Conservation (phyloP, 2,888 invertebrate species). For the Timema cristinae region DNA sequence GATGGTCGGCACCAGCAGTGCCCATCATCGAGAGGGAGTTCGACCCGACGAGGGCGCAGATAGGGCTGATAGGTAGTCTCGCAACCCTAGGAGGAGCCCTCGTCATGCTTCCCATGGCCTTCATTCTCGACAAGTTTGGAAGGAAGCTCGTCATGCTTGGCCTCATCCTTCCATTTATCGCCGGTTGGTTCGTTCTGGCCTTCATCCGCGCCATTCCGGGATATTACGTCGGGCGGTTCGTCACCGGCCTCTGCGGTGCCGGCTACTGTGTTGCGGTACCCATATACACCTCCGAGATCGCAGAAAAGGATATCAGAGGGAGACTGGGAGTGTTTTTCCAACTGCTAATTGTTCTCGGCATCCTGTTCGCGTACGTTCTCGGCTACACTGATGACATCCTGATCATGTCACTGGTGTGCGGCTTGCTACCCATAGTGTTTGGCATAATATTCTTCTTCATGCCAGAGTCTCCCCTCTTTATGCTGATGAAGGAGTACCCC, state of each 20-base stretch:
- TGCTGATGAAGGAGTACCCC: conserved; percentile 1
- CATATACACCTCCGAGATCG: conserved; percentile 80
- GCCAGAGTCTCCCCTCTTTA: conserved; percentile 78
- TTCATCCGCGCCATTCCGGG: neutral
- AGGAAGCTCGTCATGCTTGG: neutral
- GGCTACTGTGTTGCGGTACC: conserved; percentile 57
- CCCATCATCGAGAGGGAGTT: neutral
- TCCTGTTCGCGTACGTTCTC: conserved; percentile 68
- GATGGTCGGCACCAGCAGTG: neutral
- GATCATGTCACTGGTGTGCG: conserved; percentile 62
- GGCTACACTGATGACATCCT: conserved; percentile 58
- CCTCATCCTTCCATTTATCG: neutral
- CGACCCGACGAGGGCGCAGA: neutral
- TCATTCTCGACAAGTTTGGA: neutral
- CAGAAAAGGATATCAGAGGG: conserved; percentile 78
- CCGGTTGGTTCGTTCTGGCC: conserved; percentile 4
- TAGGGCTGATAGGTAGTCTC: neutral
- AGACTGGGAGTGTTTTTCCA: conserved; percentile 84
- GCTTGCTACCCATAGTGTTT: conserved; percentile 63
- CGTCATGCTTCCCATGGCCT: conserved; percentile 8
- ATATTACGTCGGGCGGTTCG: conserved; percentile 61
- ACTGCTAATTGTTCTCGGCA: conserved; percentile 77
- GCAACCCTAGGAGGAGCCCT: neutral
- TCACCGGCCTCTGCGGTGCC: conserved; percentile 71
- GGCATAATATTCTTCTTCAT: conserved; percentile 70